phyloP scores from a whole-genome alignment of 2,888 invertebrate species.

The Eupeodes luniger region DNA sequence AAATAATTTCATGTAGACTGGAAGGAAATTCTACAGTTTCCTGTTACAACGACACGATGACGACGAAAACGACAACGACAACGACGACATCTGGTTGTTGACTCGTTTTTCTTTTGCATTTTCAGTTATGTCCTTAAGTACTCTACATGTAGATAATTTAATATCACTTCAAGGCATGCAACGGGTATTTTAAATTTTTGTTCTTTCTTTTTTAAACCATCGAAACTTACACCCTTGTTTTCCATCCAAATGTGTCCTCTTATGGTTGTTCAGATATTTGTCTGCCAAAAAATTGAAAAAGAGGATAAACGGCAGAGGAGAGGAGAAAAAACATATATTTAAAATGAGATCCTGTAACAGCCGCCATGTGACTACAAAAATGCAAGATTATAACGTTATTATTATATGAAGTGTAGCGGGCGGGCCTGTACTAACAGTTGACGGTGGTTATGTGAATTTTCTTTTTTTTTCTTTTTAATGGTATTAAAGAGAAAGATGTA shows the following conservation, averaged over 20 bases:
- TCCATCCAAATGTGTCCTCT: slow-evolving; percentile 52
- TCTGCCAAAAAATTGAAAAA: slow-evolving; percentile 40
- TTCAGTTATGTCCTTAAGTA: slow-evolving; percentile 50
- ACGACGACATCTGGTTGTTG: slow-evolving; percentile 54
- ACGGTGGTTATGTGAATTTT: slow-evolving; percentile 49
- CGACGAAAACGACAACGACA: slow-evolving; percentile 8
- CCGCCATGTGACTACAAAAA: slow-evolving; percentile 58
- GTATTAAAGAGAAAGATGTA: slow-evolving; percentile 23
- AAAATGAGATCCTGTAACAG: slow-evolving; percentile 69
- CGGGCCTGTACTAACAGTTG: slow-evolving; percentile 62
- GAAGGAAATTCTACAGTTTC: slow-evolving; percentile 40
- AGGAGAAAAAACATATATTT: slow-evolving; percentile 26
- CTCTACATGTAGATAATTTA: slow-evolving; percentile 67
- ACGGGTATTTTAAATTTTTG: slow-evolving; percentile 25
- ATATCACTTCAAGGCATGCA: slow-evolving; percentile 62
- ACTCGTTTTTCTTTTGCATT: slow-evolving; percentile 33
- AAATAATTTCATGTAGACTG: slow-evolving; percentile 56
- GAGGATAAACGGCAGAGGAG: background rate
- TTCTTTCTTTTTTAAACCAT: background rate
- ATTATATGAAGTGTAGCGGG: slow-evolving; percentile 50
- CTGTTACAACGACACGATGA: slow-evolving; percentile 26
- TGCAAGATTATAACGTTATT: slow-evolving; percentile 63
- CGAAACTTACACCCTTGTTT: slow-evolving; percentile 48
- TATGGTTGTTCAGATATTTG: slow-evolving; percentile 40
- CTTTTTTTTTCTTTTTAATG: background rate